Conservation (phyloP, 2,113 vertebrate species). For the Rostratula benghalensis region DNA sequence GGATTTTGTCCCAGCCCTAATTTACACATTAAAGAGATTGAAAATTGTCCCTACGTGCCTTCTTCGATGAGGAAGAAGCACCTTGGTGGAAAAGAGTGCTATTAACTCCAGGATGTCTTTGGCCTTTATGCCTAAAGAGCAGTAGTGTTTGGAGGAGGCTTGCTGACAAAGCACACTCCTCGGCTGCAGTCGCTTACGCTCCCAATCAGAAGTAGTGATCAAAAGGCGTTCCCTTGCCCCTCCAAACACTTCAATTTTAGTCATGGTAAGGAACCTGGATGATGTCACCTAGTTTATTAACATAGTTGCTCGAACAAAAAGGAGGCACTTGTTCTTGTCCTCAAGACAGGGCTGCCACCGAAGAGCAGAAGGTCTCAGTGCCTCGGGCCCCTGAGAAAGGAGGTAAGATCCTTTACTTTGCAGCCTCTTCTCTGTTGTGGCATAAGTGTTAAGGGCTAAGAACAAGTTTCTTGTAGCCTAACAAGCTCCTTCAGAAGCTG, state of each 20-base stretch:
- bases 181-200: not conserved
- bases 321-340: not conserved
- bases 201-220: not conserved
- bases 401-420: slow-evolving; percentile 55
- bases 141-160: not conserved
- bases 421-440: not conserved
- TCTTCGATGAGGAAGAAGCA: not conserved
- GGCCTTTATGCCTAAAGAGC: not conserved
- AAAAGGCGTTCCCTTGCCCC: not conserved
- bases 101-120: slow-evolving; percentile 9
- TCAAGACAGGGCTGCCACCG: not conserved
- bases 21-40: slow-evolving; percentile 27
- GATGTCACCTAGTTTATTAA: not conserved
- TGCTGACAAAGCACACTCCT: not conserved
- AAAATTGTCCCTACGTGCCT: not conserved
- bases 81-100: not conserved
- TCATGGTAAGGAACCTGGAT: not conserved
- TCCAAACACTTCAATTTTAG: not conserved
- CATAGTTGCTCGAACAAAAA: not conserved
- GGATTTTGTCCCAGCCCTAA: not conserved
- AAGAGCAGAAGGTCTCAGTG: slow-evolving; percentile 25
- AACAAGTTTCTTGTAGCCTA: not conserved
- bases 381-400: not conserved
- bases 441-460: not conserved
- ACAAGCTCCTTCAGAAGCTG: not conserved